Evolutionary conservation across 2,113 vertebrate genomes (phyloP).

Genomic region (Murina feae): DNA sequence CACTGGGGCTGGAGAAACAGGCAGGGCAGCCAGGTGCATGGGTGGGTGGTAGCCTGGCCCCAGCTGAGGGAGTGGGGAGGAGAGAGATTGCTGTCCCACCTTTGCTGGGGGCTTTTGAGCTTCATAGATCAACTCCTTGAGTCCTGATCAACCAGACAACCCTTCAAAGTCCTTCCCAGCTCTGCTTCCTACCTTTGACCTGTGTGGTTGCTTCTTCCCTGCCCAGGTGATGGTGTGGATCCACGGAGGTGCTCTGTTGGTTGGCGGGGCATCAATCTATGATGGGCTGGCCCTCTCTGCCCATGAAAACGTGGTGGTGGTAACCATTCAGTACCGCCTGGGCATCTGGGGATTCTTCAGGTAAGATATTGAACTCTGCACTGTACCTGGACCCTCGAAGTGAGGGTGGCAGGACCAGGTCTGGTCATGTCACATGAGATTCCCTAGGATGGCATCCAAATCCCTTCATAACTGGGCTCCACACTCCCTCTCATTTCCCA

Average conservation of each 20-base stretch:
- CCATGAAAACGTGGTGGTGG: constrained; percentile 85
- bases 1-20: not conserved
- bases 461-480: not conserved
- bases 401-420: fast-evolving
- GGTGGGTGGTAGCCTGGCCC: fast-evolving
- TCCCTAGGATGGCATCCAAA: not conserved
- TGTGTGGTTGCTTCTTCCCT: not conserved
- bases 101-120: not conserved
- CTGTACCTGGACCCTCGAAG: fast-evolving
- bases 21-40: fast-evolving
- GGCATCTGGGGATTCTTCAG: constrained; percentile 86
- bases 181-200: not conserved
- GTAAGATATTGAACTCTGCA: constrained; percentile 58
- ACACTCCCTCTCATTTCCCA: not conserved
- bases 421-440: no score
- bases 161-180: not conserved
- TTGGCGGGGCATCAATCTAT: constrained; percentile 77
- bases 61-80: fast-evolving
- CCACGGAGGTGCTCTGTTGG: constrained; percentile 82
- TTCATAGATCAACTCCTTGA: not conserved
- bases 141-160: no score
- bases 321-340: constrained; percentile 86
- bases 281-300: constrained; percentile 81
- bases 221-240: constrained; percentile 88
- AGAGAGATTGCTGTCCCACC: no score